A percentile compares a stretch with the other conserved stretches of the same genome.
These are phyloP conservation scores for Orthonychiurus folsomi DNA, from an alignment of 2,888 invertebrate species.

Conservation along the genomic window DNA sequence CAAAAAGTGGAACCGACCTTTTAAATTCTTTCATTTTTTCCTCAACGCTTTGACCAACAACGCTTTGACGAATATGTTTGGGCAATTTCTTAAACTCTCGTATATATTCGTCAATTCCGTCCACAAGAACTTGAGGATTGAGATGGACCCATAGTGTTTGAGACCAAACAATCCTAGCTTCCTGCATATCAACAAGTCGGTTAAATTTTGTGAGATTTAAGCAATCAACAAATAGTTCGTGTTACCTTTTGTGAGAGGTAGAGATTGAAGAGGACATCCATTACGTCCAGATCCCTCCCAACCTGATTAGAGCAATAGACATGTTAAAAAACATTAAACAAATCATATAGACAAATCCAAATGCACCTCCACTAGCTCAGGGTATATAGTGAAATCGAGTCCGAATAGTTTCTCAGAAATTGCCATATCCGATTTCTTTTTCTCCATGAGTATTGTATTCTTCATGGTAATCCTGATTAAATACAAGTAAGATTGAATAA, in stretches of 20 bases:
- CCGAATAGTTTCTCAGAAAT: conserved; percentile 80
- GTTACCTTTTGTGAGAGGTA: conserved; percentile 62
- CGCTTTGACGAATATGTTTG: conserved; percentile 50
- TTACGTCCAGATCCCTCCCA: conserved; percentile 48
- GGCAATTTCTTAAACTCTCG: conserved; percentile 68
- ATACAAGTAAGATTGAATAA: too few species aligned
- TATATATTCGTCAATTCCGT: conserved; percentile 77
- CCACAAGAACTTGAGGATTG: conserved; percentile 69
- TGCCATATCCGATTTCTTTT: conserved; percentile 53
- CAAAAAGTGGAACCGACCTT: conserved; percentile 76
- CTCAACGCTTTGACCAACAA: conserved; percentile 62
- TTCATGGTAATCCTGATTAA: conserved; percentile 13
- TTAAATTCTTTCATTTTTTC: conserved; percentile 82
- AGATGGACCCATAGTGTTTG: conserved; percentile 80
- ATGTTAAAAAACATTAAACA: too few species aligned
- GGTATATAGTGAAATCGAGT: conserved; percentile 73
- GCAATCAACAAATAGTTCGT: too few species aligned
- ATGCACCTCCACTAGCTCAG: conserved; percentile 52
- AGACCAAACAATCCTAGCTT: conserved; percentile 69
- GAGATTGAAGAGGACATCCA: conserved; percentile 57
- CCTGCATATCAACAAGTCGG: conserved; percentile 42
- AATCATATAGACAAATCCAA: too few species aligned
- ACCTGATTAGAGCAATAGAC: too few species aligned
- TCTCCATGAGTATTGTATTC: conserved; percentile 51
- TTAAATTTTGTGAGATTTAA: neutral